Conservation (phyloP, 2,888 invertebrate genomes). For the Papilio elwesi region DNA sequence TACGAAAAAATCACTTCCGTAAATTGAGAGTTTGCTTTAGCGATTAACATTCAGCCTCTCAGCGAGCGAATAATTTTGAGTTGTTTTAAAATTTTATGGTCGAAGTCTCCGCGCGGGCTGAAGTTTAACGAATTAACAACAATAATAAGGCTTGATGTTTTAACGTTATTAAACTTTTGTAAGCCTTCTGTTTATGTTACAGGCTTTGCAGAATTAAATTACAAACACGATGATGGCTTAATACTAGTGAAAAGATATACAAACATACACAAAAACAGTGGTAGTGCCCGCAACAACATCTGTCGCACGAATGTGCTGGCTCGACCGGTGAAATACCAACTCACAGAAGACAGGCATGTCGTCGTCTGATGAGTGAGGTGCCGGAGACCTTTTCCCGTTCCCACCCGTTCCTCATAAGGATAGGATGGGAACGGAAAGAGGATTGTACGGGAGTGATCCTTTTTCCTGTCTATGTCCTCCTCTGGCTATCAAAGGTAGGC, state of each 20-base stretch:
- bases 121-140: constrained; percentile 19
- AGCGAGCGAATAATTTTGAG: constrained; percentile 13
- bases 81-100: constrained; percentile 18
- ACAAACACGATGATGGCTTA: not conserved
- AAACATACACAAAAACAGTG: too few species aligned
- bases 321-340: too few species aligned
- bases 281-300: too few species aligned
- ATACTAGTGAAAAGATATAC: not conserved
- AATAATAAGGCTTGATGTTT: constrained; percentile 20
- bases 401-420: too few species aligned
- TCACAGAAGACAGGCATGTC: too few species aligned
- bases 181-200: not conserved
- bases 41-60: constrained; percentile 6
- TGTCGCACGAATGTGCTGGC: too few species aligned
- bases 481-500: too few species aligned
- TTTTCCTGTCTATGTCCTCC: too few species aligned
- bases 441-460: too few species aligned
- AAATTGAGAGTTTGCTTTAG: constrained; percentile 21
- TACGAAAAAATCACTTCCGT: constrained; percentile 1
- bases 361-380: too few species aligned
- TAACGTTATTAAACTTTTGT: constrained; percentile 23
- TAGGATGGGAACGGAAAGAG: too few species aligned
- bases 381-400: too few species aligned
- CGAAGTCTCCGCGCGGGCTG: not conserved
- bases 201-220: not conserved